A percentile compares a stretch with the other conserved stretches of the same genome.
Evolutionary conservation across 2,888 invertebrate species (phyloP).

Genomic region (Xestia c-nigrum): DNA sequence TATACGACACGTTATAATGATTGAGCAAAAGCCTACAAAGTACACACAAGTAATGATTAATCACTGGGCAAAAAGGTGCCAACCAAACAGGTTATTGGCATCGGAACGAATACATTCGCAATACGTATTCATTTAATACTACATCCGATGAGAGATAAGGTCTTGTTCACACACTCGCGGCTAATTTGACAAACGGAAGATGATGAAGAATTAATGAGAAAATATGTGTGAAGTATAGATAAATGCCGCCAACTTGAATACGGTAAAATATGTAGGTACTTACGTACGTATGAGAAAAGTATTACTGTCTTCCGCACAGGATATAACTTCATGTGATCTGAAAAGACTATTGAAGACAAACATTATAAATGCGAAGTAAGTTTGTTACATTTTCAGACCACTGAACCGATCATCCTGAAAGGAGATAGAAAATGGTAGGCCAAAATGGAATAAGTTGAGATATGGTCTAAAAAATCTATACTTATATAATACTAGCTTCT

Average conservation of each 20-base stretch:
- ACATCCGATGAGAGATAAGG: constrained; percentile 58
- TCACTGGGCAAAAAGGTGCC: constrained; percentile 63
- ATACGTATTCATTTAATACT: constrained; percentile 48
- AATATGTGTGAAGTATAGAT: constrained; percentile 42
- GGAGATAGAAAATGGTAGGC: too few relatives aligned
- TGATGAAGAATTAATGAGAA: constrained; percentile 21
- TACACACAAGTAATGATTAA: constrained; percentile 67
- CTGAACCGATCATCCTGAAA: too few relatives aligned
- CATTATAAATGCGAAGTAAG: too few relatives aligned
- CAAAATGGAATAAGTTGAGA: too few relatives aligned
- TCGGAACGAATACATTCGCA: constrained; percentile 59
- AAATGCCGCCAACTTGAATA: constrained; percentile 17
- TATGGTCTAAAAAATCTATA: too few relatives aligned
- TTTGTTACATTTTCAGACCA: too few relatives aligned
- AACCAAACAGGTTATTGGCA: constrained; percentile 58
- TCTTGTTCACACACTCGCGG: constrained; percentile 61
- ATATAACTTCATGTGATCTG: not conserved
- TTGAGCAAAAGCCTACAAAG: constrained; percentile 27
- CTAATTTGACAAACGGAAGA: constrained; percentile 45
- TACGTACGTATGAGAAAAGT: not conserved
- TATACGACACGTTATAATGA: constrained; percentile 34
- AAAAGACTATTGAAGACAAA: too few relatives aligned
- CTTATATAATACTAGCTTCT: too few relatives aligned
- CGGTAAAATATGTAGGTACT: not conserved
- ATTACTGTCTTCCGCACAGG: not conserved